Evolutionary conservation across 2,113 vertebrate species (phyloP).

Genomic region (Brachyistius frenatus): DNA sequence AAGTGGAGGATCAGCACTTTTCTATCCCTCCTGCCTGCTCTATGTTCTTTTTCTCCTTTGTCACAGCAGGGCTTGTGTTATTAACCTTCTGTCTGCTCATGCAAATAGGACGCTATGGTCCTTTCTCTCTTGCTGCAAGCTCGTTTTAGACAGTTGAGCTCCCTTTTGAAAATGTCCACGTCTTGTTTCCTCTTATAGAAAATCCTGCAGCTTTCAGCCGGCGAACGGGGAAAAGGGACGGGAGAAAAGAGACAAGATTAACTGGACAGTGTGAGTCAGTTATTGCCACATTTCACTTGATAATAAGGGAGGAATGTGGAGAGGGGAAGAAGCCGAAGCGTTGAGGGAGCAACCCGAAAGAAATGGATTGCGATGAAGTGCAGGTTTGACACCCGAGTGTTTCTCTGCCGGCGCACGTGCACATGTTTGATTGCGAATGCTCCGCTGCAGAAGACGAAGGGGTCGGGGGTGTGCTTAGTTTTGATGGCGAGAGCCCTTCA

Average conservation of each 20-base stretch:
- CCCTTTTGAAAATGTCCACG: slow-evolving; percentile 52
- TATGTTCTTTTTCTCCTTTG: slow-evolving; percentile 69
- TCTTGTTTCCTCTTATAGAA: slow-evolving; percentile 51
- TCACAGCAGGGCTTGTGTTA: slow-evolving; percentile 78
- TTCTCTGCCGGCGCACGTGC: slow-evolving; percentile 19
- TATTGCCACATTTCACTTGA: slow-evolving; percentile 50
- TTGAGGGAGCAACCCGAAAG: neutral
- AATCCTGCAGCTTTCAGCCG: slow-evolving; percentile 49
- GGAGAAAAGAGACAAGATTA: slow-evolving; percentile 25
- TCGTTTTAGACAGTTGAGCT: slow-evolving; percentile 58
- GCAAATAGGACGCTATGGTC: slow-evolving; percentile 71
- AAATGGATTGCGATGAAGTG: slow-evolving; percentile 28
- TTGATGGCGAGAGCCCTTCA: slow-evolving; percentile 47
- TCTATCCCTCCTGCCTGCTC: slow-evolving; percentile 70
- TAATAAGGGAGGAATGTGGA: slow-evolving; percentile 11
- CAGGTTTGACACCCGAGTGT: slow-evolving; percentile 58
- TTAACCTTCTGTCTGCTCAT: slow-evolving; percentile 85
- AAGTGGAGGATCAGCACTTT: slow-evolving; percentile 80
- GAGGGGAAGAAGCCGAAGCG: neutral
- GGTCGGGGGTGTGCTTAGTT: slow-evolving; percentile 47
- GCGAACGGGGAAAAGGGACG: neutral
- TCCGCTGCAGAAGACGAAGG: slow-evolving; percentile 4
- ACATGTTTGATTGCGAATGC: neutral
- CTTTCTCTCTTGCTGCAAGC: slow-evolving; percentile 42
- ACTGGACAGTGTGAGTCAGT: slow-evolving; percentile 34